These are phyloP conservation scores for Anguilla pacifica DNA, from an alignment of 2,797 vertebrate species.

Conservation along the genomic window DNA sequence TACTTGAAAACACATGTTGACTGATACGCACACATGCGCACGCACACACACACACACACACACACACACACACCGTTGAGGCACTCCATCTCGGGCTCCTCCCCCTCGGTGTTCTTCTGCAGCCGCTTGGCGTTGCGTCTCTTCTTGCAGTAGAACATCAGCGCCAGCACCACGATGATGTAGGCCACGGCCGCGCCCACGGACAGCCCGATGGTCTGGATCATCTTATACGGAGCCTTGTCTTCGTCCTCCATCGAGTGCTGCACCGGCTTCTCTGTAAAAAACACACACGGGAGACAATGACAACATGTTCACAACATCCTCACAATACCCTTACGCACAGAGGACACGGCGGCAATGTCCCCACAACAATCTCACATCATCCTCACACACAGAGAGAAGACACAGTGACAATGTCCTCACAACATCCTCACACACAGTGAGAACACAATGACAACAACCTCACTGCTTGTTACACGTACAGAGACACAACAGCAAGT, in stretches of 20 bases:
- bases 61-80: slow-evolving; percentile 81
- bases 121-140: slow-evolving; percentile 87
- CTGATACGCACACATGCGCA: slow-evolving; percentile 2
- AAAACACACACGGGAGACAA: slow-evolving; percentile 13
- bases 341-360: too few relatives aligned
- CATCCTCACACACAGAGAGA: too few relatives aligned
- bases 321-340: too few relatives aligned
- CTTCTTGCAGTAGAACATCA: slow-evolving; percentile 99
- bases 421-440: too few relatives aligned
- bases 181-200: slow-evolving; percentile 96
- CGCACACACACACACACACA: background rate
- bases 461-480: too few relatives aligned
- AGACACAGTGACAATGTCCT: too few relatives aligned
- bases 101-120: slow-evolving; percentile 86
- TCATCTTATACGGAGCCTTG: slow-evolving; percentile 95
- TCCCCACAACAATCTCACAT: too few relatives aligned
- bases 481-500: too few relatives aligned
- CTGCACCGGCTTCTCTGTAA: slow-evolving; percentile 81
- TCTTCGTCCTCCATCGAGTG: slow-evolving; percentile 56
- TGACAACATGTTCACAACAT: too few relatives aligned
- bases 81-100: slow-evolving; percentile 96
- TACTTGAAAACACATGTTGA: background rate
- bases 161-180: slow-evolving; percentile 93
- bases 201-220: slow-evolving; percentile 95
- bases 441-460: too few relatives aligned